Percentiles rank a stretch among this genome's conserved stretches.
These are phyloP conservation scores for Cinclus mexicanus DNA, from an alignment of 2,113 vertebrate species.

Conservation along the genomic window DNA sequence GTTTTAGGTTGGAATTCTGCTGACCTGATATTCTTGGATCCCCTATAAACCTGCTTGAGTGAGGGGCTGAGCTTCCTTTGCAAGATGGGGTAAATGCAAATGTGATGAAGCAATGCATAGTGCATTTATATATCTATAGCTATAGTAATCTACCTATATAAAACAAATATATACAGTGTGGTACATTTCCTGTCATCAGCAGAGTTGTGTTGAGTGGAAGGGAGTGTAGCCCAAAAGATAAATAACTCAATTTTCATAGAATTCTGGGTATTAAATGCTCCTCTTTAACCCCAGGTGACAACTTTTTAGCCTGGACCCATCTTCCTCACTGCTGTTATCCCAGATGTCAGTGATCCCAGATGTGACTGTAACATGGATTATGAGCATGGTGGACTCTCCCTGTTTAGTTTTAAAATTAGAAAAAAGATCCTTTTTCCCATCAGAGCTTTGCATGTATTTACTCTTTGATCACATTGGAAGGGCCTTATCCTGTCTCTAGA, in stretches of 20 bases:
- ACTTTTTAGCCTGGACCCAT: neutral
- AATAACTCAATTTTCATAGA: neutral
- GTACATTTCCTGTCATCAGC: neutral
- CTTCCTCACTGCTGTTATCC: neutral
- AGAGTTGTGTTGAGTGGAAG: neutral
- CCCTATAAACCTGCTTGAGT: neutral
- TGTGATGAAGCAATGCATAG: neutral
- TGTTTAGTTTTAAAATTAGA: conserved; percentile 61
- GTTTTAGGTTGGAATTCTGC: neutral
- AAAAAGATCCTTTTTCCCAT: conserved; percentile 49
- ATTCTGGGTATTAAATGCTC: neutral
- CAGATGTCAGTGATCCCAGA: conserved; percentile 19
- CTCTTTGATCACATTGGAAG: conserved; percentile 56
- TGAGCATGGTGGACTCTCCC: neutral
- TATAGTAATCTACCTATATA: neutral
- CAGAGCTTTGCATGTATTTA: conserved; percentile 58
- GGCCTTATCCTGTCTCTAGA: conserved; percentile 60
- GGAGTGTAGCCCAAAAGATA: neutral
- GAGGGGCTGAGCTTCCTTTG: neutral
- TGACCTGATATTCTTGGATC: neutral
- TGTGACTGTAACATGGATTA: conserved; percentile 17
- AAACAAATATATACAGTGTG: neutral
- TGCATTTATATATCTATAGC: neutral
- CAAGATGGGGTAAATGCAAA: neutral
- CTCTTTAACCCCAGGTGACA: neutral